Conservation (phyloP, 1,140 invertebrate genomes). For the Cotesia chilonis region DNA sequence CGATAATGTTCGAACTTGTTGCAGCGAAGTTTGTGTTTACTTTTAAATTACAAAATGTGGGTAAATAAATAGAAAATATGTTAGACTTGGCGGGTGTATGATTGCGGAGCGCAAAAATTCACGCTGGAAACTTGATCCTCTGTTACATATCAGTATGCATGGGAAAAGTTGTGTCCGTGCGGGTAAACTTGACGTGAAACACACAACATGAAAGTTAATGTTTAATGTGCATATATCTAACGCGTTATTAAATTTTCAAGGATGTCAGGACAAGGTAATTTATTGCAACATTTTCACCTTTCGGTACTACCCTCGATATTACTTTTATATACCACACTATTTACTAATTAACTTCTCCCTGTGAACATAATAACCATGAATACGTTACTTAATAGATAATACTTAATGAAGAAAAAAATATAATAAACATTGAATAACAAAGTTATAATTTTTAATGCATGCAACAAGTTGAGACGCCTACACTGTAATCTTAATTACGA, state of each 20-base stretch:
- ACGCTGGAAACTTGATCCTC: conserved; percentile 21
- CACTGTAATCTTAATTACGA: too few species aligned
- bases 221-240: conserved; percentile 5
- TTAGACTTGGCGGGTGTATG: background rate
- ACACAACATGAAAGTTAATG: background rate
- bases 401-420: too few species aligned
- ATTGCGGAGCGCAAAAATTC: background rate
- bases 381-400: too few species aligned
- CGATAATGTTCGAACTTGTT: too few species aligned
- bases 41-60: background rate
- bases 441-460: too few species aligned
- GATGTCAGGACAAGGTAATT: background rate
- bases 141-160: conserved; percentile 44
- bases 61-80: background rate
- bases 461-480: too few species aligned
- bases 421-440: too few species aligned
- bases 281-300: conserved; percentile 1
- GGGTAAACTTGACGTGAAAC: conserved; percentile 2
- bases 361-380: too few species aligned
- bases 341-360: too few species aligned
- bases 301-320: too few species aligned
- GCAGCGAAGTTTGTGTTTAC: too few species aligned
- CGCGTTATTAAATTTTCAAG: conserved; percentile 8
- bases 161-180: conserved; percentile 45
- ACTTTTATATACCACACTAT: too few species aligned